Conservation (phyloP, 53 echinoderm and acorn worm genomes). For the Crossaster papposus region DNA sequence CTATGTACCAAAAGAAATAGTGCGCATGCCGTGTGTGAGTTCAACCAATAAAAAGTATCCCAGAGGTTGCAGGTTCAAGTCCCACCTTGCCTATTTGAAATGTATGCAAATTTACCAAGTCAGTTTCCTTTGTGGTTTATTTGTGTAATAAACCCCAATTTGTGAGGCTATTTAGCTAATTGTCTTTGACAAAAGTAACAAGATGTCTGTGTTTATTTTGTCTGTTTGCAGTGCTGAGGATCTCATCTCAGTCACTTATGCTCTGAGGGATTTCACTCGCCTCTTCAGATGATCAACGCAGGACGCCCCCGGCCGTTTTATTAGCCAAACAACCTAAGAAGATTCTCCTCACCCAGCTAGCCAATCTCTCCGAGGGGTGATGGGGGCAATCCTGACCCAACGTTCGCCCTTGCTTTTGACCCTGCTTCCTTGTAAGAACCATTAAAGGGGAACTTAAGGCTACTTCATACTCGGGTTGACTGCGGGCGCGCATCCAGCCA, state of each 20-base stretch:
- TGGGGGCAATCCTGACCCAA: background rate
- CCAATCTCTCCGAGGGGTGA: background rate
- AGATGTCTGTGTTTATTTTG: background rate
- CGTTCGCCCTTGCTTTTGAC: background rate
- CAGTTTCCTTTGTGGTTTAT: too few species aligned
- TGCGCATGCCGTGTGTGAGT: too few species aligned
- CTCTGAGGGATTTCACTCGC: constrained; percentile 89
- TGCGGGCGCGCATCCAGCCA: too few species aligned
- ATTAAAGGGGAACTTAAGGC: too few species aligned
- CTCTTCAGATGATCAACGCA: constrained; percentile 79
- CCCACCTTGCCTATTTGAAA: too few species aligned
- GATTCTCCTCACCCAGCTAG: background rate
- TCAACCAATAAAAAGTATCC: too few species aligned
- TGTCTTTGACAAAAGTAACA: background rate
- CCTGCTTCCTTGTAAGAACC: background rate
- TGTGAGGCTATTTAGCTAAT: too few species aligned
- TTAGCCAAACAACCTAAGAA: background rate
- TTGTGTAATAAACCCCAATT: too few species aligned
- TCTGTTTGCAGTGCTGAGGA: constrained; percentile 78
- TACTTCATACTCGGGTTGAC: too few species aligned
- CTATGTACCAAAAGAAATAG: too few species aligned
- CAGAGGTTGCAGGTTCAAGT: too few species aligned
- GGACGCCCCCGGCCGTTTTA: background rate
- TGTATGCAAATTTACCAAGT: too few species aligned
- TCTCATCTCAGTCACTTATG: constrained; percentile 78